Evolutionary conservation across 2,888 invertebrate species (phyloP).

Genomic region (Sarcophaga caerulescens): DNA sequence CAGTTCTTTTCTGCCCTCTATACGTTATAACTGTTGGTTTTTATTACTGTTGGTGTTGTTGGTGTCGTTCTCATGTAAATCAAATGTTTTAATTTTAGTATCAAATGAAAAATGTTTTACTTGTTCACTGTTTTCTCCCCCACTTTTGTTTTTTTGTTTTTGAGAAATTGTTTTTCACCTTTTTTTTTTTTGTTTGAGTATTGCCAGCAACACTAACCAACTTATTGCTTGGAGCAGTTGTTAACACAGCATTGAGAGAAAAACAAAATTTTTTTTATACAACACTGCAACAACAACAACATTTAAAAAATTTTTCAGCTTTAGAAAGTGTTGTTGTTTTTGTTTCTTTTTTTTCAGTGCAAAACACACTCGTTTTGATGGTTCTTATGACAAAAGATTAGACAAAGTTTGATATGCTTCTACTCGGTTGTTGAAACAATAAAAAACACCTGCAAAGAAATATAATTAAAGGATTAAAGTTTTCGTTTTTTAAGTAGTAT

Average conservation of each 20-base stretch:
- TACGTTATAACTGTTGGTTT: slow-evolving; percentile 34
- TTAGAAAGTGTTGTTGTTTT: background rate
- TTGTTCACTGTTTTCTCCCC: slow-evolving; percentile 1
- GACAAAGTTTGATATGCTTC: background rate
- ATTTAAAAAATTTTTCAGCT: background rate
- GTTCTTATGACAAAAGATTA: background rate
- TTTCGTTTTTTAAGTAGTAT: background rate
- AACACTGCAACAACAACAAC: slow-evolving; percentile 25
- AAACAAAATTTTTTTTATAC: background rate
- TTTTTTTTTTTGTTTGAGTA: background rate
- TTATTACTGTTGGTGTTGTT: slow-evolving; percentile 52
- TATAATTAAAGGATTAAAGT: background rate
- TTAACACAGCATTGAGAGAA: slow-evolving; percentile 11
- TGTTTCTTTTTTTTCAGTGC: background rate
- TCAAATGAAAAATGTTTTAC: slow-evolving; percentile 43
- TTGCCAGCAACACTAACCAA: slow-evolving; percentile 25
- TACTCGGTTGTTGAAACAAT: background rate
- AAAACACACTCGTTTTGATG: background rate
- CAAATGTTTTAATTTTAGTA: slow-evolving; percentile 72
- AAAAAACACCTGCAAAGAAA: slow-evolving; percentile 28
- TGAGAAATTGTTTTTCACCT: background rate
- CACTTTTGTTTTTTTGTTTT: background rate
- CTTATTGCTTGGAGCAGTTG: slow-evolving; percentile 32
- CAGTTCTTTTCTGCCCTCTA: background rate
- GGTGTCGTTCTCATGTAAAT: slow-evolving; percentile 71